A percentile compares a stretch with the other conserved stretches of the same genome.
These are phyloP conservation scores for Doryteuthis pealeii DNA, from an alignment of 1,140 invertebrate genomes.

Conservation along the genomic window DNA sequence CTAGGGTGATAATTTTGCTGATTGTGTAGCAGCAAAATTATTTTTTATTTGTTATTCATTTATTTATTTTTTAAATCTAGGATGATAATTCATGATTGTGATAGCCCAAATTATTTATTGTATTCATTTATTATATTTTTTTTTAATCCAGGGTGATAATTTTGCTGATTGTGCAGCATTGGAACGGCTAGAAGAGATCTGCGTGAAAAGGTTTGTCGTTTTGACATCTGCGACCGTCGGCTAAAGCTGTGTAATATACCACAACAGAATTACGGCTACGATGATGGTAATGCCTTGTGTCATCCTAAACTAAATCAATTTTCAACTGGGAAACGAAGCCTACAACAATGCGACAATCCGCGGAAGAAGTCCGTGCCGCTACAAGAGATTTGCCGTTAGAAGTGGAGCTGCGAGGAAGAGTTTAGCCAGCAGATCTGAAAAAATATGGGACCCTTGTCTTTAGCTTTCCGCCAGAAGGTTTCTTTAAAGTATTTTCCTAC, in stretches of 20 bases:
- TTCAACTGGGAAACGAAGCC: constrained; percentile 38
- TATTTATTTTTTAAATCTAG: too few species aligned
- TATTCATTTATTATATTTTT: constrained; percentile 5
- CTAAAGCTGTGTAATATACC: constrained; percentile 45
- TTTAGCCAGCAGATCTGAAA: constrained; percentile 78
- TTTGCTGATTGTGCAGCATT: constrained; percentile 34
- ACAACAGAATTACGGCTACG: constrained; percentile 55
- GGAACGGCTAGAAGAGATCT: constrained; percentile 20
- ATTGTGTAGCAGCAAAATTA: too few species aligned
- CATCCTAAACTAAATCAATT: constrained; percentile 49
- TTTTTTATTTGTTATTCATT: too few species aligned
- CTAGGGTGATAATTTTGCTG: too few species aligned
- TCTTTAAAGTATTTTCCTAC: constrained; percentile 83
- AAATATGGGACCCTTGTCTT: constrained; percentile 78
- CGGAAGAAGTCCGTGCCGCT: constrained; percentile 16
- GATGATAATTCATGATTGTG: too few species aligned
- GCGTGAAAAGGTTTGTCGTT: constrained; percentile 42
- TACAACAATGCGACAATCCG: constrained; percentile 26
- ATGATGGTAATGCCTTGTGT: constrained; percentile 53
- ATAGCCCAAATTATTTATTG: not conserved
- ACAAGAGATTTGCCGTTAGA: constrained; percentile 22
- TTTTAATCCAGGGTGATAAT: constrained; percentile 33
- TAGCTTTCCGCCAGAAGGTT: constrained; percentile 72
- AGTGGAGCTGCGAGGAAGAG: constrained; percentile 35
- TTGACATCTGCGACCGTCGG: constrained; percentile 32